Evolutionary conservation across 2,888 invertebrate species (phyloP), one percentile per base, ranked within the genome.

Genomic region (Aproaerema taeniolella): DNA sequence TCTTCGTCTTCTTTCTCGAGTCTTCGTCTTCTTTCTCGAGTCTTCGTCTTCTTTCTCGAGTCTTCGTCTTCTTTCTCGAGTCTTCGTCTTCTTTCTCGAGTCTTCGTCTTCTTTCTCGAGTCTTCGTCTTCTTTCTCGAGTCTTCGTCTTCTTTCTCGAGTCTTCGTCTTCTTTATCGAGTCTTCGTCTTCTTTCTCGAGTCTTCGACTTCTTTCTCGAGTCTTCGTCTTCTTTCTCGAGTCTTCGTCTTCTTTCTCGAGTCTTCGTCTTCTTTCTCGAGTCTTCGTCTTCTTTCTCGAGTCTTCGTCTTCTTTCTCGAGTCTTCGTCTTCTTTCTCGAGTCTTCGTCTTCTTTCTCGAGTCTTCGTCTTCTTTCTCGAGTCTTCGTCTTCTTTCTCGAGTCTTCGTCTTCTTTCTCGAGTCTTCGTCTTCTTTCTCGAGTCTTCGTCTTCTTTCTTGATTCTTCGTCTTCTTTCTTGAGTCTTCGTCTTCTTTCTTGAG

Each of bases 341-440:
- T 31, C 39, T 35, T 35, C 40, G 9, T 31, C 31, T 24, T 41
- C 36, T 12, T 9, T 14, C 17, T 31, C 29, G 17, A 26, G 13
- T 30, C 20, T 29, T 30, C 24, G 25, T 42, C 39, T 41, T 41
- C 43, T 14, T 24, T 38, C 39, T 41, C 38, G 34, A 1, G 35
- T 28, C n/a, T 28, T 10, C 17, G 31, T 37, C 35, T n/a, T 39
- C 32, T 10, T 2, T 17, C 12, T 38, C 25, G 8, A 11, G 8
- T 28, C 35, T 31, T 41, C 28, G 9, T 16, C 20, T 28, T 39
- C 39, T 25, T 26, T 37, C 42, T 38, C 39, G 33, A 7, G 11
- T 39, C 39, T 42, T 34, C 31, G 10, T 39, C 39, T 13, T 32
- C 30, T 20, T 2, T 39, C 42, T 38, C 39, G 31, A 6, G 15